Base-by-base conservation (phyloP, 2,888 invertebrate genomes). In the Cantharis lateralis region DNA sequence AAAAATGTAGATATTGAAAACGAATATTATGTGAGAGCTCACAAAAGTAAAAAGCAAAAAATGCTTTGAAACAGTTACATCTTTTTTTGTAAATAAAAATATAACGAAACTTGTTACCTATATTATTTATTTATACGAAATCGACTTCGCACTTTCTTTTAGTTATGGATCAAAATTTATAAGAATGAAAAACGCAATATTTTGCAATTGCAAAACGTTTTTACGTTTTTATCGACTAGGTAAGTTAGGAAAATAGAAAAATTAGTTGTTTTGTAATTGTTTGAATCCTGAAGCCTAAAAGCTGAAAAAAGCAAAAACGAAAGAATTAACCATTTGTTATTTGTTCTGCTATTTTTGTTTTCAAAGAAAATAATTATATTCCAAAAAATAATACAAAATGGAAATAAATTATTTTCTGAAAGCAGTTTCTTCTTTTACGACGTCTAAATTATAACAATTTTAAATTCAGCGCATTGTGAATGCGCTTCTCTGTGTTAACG, bases 401-500 rank as follows among this genome's bases (percentile, higher is more conserved):
- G 73, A 77, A 77, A 70, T 73, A 73, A 77, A 77, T 77, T 70
- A 77, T 73, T 73, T 77, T 72, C 63, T 48, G 72, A 76, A 76
- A 76, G 76, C 76, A 72, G 72, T 73, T 76, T 63, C 76, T 77
- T 73, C 73, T 77, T 77, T 77, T 68, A 28, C 62, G 76, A 73
- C 71, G 70, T 74, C 76, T 77, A 73, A 77, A 77, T 77, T 73
- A 77, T 73, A 77, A 77, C 76, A 77, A 73, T 77, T 77, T 77
- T 77, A 74, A 74, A 78, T 78, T 78, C 75, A 64, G 63, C 72
- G 72, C 75, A 75, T 74, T 82, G 78, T 80, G 79, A 79, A 80
- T 71, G 83, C 84, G 84, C 82, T 84, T 85, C 84, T 86, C 83
- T 84, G 84, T 84, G 86, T 85, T 84, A 84, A 84, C 73, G 84